phyloP scores from a whole-genome alignment of 2,797 vertebrate genomes.

The Chrosomus eos region DNA sequence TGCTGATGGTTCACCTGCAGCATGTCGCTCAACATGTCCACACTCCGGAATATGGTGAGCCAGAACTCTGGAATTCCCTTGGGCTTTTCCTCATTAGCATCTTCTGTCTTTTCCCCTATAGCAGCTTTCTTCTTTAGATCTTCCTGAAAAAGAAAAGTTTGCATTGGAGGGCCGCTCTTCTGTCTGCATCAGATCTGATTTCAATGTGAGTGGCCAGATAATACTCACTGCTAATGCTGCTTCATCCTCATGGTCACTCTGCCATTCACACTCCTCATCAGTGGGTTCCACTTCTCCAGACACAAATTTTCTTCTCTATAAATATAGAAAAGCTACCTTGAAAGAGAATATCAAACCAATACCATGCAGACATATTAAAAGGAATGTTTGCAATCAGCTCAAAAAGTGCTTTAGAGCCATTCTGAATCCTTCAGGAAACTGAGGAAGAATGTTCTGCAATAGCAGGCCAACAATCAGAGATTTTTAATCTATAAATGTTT shows the following conservation, averaged over 20 bases:
- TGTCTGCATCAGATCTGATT: not conserved
- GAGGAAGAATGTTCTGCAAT: not conserved
- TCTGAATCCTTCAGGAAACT: not conserved
- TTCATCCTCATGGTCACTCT: constrained; percentile 92
- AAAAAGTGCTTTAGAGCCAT: not conserved
- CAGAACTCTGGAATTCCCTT: constrained; percentile 98
- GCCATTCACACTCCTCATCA: constrained; percentile 94
- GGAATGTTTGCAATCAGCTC: not conserved
- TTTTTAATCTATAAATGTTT: not conserved
- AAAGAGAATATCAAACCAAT: not conserved
- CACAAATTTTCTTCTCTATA: constrained; percentile 90
- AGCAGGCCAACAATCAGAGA: not conserved
- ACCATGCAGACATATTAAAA: not conserved
- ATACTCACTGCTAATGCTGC: constrained; percentile 91
- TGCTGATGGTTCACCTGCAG: constrained; percentile 79
- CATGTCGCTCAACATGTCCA: constrained; percentile 95
- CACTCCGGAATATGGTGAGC: constrained; percentile 96
- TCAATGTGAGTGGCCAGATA: constrained; percentile 16
- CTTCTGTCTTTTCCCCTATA: constrained; percentile 82
- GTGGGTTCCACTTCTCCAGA: constrained; percentile 90
- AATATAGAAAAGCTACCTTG: not conserved
- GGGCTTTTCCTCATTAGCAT: constrained; percentile 79
- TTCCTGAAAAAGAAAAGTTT: constrained; percentile 74
- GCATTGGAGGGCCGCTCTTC: not conserved
- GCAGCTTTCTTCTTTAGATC: constrained; percentile 90